Evolutionary conservation across 2,113 vertebrate genomes (phyloP), one percentile per base, ranked within the genome.

Genomic region (Lipophrys pholis): DNA sequence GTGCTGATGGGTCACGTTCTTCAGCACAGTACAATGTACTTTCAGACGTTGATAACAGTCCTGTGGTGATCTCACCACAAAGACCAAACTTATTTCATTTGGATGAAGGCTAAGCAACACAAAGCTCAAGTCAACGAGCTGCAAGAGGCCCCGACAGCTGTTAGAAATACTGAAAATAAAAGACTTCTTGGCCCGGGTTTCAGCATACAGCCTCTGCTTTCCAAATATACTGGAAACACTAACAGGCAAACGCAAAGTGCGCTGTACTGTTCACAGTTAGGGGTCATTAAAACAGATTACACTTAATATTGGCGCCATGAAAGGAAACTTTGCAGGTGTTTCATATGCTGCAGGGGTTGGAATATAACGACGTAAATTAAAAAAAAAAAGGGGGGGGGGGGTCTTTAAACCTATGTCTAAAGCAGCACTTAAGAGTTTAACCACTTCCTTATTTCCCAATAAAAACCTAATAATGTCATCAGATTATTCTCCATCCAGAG

Each of bases 31-130:
- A 30, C 21, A 30, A 30, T 30, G 21, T 30, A 30, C 21, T 30
- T 30, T 30, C 21, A 30, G 21, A 41, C 46, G 77, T 45, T 61
- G 58, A 73, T 61, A 73, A 70, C 35, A 82, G 53, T 39, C 8
- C 21, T 21, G 51, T 49, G 46, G 62, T 5, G 6, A 48, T 57
- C 50, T 53, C 46, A 30, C 14, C 48, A 46, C 58, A 50, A 62
- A 79, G 48, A 73, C 16, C 49, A 73, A 75, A 76, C 72, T 77
- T 62, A 73, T 79, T 30, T 17, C 6, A 46, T 42, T 66, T 76
- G 70, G 61, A 63, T 53, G 58, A 69, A 64, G 45, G 56, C 78
- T 64, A 60, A 85, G 40, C 42, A 69, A 78, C 56, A 50, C 57
- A 50, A 68, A 60, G 63, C 39, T 42, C 0, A 21, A 69, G 69